Base-by-base conservation (phyloP, 2,888 invertebrate genomes). In the Hipparchia semele region DNA sequence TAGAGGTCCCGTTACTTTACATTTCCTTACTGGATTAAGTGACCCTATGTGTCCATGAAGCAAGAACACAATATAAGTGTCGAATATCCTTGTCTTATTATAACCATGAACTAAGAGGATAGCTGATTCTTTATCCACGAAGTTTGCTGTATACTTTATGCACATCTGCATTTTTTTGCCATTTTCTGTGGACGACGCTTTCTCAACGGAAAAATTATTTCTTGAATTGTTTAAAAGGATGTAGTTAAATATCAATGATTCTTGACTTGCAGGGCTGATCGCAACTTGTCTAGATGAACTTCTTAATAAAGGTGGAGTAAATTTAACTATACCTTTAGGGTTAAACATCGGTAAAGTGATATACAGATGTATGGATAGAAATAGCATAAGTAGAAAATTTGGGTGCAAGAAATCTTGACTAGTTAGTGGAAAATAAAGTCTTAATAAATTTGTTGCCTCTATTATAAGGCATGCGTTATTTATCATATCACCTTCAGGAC, bases 391-490 rank as follows among this genome's bases (percentile, higher is more conserved):
- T 59, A 96, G 83, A 75, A 89, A 88, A 83, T 95, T 95, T 0
- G 95, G 94, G 39, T 90, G 70, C 1, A 94, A 82, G 72, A 96
- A 94, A 74, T 95, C 94, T 67, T 83, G 84, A 23, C 95, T 94
- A 13, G 80, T 85, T 64, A 96, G 79, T 5, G 94, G 91, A 80
- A 95, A 95, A 77, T 95, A 95, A 4, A 96, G 84, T 65, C 92
- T 90, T 56, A 96, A 84, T 72, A 86, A 81, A 76, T 90, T 92
- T 91, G 96, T 94, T 7, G 94, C 93, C 79, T 94, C 92, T 33
- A 94, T 88, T 54, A 95, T 85, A 53, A 94, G 86, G 75, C 94
- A 91, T 1, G 95, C 95, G 76, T 96, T 96, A 82, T 96, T 95
- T 59, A 95, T 87, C 13, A 90, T 85, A 68, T 79, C 83, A 66